phyloP scores from a whole-genome alignment of 2,797 vertebrate species.

The Myotis vivesi region DNA sequence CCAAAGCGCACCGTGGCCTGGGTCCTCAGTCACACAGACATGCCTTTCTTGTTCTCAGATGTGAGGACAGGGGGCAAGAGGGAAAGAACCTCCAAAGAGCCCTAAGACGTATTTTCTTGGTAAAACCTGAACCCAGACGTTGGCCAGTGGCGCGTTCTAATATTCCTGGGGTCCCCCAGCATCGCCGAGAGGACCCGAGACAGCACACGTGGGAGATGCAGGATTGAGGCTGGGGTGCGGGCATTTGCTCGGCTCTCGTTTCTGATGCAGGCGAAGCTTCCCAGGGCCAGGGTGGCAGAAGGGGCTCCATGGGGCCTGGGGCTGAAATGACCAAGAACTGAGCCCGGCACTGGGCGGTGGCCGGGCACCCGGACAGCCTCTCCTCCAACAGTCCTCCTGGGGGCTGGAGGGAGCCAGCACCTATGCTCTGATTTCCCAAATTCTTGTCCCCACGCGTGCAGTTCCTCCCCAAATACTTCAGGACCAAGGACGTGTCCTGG shows the following conservation, averaged over 20 bases:
- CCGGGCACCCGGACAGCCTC: background rate
- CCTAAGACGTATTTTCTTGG: background rate
- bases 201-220: background rate
- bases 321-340: background rate
- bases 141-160: background rate
- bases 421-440: background rate
- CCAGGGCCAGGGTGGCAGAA: background rate
- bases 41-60: background rate
- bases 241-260: background rate
- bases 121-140: too few relatives aligned
- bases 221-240: background rate
- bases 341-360: background rate
- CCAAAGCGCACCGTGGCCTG: background rate
- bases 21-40: background rate
- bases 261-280: background rate
- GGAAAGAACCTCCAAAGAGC: background rate
- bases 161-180: background rate
- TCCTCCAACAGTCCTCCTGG: background rate
- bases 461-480: background rate
- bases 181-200: background rate
- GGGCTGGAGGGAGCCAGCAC: background rate
- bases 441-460: too few relatives aligned
- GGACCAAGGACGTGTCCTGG: background rate
- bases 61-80: background rate
- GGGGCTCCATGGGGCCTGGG: background rate